Base-by-base conservation (phyloP, 2,888 invertebrate genomes). In the Pelosia muscerda region DNA sequence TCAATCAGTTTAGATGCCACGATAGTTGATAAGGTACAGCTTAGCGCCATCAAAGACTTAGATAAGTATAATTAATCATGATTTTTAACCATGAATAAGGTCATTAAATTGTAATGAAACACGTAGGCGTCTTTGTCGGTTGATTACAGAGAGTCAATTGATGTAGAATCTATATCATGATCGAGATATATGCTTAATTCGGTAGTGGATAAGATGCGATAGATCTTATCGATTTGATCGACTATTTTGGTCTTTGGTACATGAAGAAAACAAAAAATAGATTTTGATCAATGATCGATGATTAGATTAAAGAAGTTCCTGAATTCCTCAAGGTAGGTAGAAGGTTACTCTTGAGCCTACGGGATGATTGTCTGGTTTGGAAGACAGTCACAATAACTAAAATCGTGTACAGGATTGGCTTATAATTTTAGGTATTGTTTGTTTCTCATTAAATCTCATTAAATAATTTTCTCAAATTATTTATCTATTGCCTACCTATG, bases 111-210 rank as follows among this genome's bases (percentile, higher is more conserved):
- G 34, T 25, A 49, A 58, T 63, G 59, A 38, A 61, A 38, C 28
- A 55, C 68, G 68, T 65, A 25, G 25, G n/a, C 8, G 23, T 54
- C 61, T 68, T 23, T 63, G 69, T 65, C 72, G 79, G 78, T 61
- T 25, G 60, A 60, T 68, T 72, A 65, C 34, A 60, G 15, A 63
- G 63, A 63, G 68, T 68, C 64, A 79, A 57, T 53, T 67, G 73
- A 75, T 79, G 60, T 69, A 68, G 11, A 58, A 65, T 38, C 65
- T 53, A 55, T 72, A 75, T 79, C 23, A 15, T 69, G 9, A 74
- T 73, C 72, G 66, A 71, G 77, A 74, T 65, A 65, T 75, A 72
- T 54, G 73, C 70, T 76, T 71, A 81, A 84, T 84, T 76, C 80
- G 73, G 76, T 79, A 78, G 76, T 71, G 23, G 81, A 83, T 84